Conservation (phyloP, 1,140 invertebrate genomes). For the Drosophila ambigua region DNA sequence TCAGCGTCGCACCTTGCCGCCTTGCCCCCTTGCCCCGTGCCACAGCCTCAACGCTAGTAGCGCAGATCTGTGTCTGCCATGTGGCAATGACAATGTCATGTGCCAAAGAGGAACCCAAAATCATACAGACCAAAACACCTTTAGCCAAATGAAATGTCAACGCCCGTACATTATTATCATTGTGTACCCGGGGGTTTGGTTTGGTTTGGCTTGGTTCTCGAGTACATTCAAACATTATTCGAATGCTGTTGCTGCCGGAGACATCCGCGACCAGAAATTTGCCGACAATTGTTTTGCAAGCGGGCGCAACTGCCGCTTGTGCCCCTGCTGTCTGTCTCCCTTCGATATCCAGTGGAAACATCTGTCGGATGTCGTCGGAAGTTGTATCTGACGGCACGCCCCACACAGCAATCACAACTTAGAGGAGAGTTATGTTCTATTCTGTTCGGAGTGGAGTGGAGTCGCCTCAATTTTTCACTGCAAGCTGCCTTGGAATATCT, state of each 20-base stretch:
- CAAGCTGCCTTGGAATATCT: slow-evolving; percentile 62
- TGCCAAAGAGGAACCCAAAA: slow-evolving; percentile 34
- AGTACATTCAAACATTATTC: slow-evolving; percentile 58
- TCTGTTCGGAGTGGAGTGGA: slow-evolving; percentile 19
- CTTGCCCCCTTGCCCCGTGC: slow-evolving; percentile 65
- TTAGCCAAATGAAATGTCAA: slow-evolving; percentile 67
- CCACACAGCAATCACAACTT: slow-evolving; percentile 44
- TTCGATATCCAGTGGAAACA: slow-evolving; percentile 38
- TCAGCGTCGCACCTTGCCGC: slow-evolving; percentile 73
- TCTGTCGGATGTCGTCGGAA: slow-evolving; percentile 80
- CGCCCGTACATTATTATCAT: slow-evolving; percentile 58
- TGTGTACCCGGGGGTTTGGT: no score
- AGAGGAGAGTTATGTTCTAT: background rate
- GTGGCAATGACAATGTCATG: slow-evolving; percentile 49
- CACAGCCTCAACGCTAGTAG: slow-evolving; percentile 15
- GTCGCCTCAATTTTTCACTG: slow-evolving; percentile 54
- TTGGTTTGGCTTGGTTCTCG: no score
- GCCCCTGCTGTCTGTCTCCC: no score
- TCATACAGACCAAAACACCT: slow-evolving; percentile 47
- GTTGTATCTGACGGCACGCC: slow-evolving; percentile 81
- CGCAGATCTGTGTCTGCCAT: slow-evolving; percentile 38
- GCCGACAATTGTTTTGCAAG: slow-evolving; percentile 73
- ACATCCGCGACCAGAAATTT: slow-evolving; percentile 67
- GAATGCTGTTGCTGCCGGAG: slow-evolving; percentile 59
- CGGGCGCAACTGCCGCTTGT: slow-evolving; percentile 55